phyloP scores from a whole-genome alignment of 2,888 invertebrate species.

The Hipparchia sbordonii region DNA sequence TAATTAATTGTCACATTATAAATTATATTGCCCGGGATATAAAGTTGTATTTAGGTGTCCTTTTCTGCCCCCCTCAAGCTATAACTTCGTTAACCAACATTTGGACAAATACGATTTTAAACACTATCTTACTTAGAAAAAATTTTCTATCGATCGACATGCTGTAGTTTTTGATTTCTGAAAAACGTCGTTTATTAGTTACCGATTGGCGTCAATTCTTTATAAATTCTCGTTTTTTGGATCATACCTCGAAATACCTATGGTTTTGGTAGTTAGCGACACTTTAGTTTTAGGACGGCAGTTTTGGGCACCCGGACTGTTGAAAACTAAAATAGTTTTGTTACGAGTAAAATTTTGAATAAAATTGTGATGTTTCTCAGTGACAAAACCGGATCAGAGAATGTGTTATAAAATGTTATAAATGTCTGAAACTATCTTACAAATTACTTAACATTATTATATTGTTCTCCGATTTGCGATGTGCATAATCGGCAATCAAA shows the following conservation, averaged over 20 bases:
- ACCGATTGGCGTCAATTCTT: too few relatives aligned
- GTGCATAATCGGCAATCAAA: constrained; percentile 58
- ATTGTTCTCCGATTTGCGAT: constrained; percentile 55
- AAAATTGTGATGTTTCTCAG: constrained; percentile 58
- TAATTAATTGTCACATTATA: constrained; percentile 74
- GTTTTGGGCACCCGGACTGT: neutral
- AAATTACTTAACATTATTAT: constrained; percentile 79
- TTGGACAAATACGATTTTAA: too few relatives aligned
- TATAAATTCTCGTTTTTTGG: too few relatives aligned
- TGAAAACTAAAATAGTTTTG: neutral
- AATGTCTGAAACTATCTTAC: constrained; percentile 75
- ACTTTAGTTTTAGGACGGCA: too few relatives aligned
- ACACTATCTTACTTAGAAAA: too few relatives aligned
- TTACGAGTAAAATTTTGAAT: constrained; percentile 42
- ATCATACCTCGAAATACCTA: too few relatives aligned
- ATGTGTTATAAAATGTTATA: constrained; percentile 61
- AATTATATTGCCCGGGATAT: constrained; percentile 55
- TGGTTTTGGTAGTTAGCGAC: too few relatives aligned
- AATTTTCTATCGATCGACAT: too few relatives aligned
- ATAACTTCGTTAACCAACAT: too few relatives aligned
- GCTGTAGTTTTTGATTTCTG: too few relatives aligned
- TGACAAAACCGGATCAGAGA: constrained; percentile 53
- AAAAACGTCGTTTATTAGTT: too few relatives aligned
- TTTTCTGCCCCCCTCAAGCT: neutral
- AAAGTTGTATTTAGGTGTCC: neutral